These are phyloP conservation scores for Dermolepida albohirtum DNA, from an alignment of 2,888 invertebrate genomes.

Conservation along the genomic window DNA sequence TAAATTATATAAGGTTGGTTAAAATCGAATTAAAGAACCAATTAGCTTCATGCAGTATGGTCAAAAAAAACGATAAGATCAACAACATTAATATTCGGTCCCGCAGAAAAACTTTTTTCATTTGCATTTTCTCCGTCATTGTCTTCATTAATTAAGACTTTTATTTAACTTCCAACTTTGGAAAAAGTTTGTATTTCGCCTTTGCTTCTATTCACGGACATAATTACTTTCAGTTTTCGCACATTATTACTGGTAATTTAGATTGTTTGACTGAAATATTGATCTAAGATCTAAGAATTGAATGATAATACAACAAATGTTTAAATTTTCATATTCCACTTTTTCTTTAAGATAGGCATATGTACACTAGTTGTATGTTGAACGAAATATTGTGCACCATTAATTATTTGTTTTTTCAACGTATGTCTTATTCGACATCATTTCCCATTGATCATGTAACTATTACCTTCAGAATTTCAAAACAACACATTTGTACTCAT, in stretches of 20 bases:
- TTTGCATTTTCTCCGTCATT: conserved; percentile 43
- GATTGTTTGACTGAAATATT: neutral
- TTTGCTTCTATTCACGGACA: neutral
- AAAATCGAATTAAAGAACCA: conserved; percentile 1
- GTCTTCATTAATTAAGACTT: conserved; percentile 43
- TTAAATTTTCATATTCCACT: too few species aligned
- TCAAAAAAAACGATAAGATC: conserved; percentile 38
- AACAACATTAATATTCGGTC: conserved; percentile 40
- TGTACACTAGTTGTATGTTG: too few species aligned
- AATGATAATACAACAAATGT: too few species aligned
- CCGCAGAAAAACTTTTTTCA: conserved; percentile 42
- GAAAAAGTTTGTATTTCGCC: neutral
- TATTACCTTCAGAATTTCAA: too few species aligned
- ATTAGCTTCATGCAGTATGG: conserved; percentile 22
- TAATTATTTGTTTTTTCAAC: too few species aligned
- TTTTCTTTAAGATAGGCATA: too few species aligned
- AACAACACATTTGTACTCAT: too few species aligned
- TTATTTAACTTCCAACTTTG: conserved; percentile 39
- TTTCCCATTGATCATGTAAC: too few species aligned
- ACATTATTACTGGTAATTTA: conserved; percentile 29
- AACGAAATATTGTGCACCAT: too few species aligned
- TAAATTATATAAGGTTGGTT: too few species aligned
- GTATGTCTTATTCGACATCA: too few species aligned
- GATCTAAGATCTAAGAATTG: too few species aligned
- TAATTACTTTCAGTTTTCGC: conserved; percentile 31